Evolutionary conservation across 2,888 invertebrate species (phyloP).

Genomic region (Acronicta alni): DNA sequence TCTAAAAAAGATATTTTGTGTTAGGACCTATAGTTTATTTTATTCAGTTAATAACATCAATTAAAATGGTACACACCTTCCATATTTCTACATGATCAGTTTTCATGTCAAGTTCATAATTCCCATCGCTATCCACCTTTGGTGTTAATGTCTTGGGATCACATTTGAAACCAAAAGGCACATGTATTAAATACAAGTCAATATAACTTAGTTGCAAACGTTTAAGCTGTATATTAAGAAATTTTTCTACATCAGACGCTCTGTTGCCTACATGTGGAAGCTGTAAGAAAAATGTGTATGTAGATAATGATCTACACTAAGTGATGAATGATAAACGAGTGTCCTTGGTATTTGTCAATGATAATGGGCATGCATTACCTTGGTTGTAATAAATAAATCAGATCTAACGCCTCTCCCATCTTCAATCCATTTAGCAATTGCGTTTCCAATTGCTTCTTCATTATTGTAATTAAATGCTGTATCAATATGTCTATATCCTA

Average conservation of each 20-base stretch:
- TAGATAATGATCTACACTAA: too few relatives aligned
- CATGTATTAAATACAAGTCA: constrained; percentile 94
- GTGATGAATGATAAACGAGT: too few relatives aligned
- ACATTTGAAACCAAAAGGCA: constrained; percentile 91
- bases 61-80: constrained; percentile 87
- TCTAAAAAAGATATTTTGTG: constrained; percentile 78
- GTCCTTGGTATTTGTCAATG: too few relatives aligned
- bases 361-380: constrained; percentile 84
- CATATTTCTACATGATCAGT: constrained; percentile 92
- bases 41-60: too few relatives aligned
- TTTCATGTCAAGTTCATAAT: constrained; percentile 89
- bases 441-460: constrained; percentile 93
- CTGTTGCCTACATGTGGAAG: constrained; percentile 92
- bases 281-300: constrained; percentile 71
- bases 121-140: constrained; percentile 88
- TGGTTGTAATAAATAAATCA: constrained; percentile 94
- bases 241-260: constrained; percentile 91
- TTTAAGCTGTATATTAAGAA: constrained; percentile 90
- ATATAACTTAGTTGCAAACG: constrained; percentile 92
- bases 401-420: constrained; percentile 91
- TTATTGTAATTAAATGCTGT: constrained; percentile 95
- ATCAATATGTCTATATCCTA: constrained; percentile 94
- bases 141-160: constrained; percentile 88
- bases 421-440: constrained; percentile 91
- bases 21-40: too few relatives aligned